Evolutionary conservation across 2,797 vertebrate genomes (phyloP), one percentile per base, ranked within the genome.

Genomic region (Lates japonicus): DNA sequence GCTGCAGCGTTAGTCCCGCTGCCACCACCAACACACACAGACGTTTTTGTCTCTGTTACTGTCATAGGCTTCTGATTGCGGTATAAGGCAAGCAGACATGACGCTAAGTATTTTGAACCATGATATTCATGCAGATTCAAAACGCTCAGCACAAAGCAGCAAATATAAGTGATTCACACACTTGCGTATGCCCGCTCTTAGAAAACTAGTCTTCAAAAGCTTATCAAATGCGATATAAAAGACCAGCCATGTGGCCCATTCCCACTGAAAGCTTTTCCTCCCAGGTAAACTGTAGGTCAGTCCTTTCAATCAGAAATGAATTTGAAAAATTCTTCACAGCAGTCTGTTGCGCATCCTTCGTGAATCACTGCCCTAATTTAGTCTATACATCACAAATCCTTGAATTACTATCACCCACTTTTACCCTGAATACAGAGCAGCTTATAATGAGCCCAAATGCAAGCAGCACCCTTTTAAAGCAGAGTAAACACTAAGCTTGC

Each of bases 401-500:
- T 84, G 72, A 84, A 75, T 88, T 88, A 80, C 74, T 72, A 80
- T 84, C 71, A 84, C 59, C 71, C 46, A 76, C 78, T 90, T 88
- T 81, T 61, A 72, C 69, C 60, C 70, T 83, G 82, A 86, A 86
- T 90, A 80, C 70, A 83, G 48, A 84, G 80, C 65, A 76, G 71
- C 63, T 76, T 62, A 75, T 91, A 92, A 92, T 90, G 84, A 90
- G 74, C 54, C 71, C 54, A 74, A 88, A 83, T 82, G 69, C 69
- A 86, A 86, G 72, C 86, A 84, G 82, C 71, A 81, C 63, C 83
- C 78, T 85, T 81, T 86, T 78, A 86, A 85, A 87, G 77, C 75
- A 72, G 74, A 81, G 80, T 91, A 91, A 91, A 93, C 89, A 89
- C 46, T 72, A n/a, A 83, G 85, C 85, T 78, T 3, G 69, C 66